A percentile compares a stretch with the other conserved stretches of the same genome.
Conservation (phyloP, 2,797 vertebrate species). For the Ficedula albicollis region DNA sequence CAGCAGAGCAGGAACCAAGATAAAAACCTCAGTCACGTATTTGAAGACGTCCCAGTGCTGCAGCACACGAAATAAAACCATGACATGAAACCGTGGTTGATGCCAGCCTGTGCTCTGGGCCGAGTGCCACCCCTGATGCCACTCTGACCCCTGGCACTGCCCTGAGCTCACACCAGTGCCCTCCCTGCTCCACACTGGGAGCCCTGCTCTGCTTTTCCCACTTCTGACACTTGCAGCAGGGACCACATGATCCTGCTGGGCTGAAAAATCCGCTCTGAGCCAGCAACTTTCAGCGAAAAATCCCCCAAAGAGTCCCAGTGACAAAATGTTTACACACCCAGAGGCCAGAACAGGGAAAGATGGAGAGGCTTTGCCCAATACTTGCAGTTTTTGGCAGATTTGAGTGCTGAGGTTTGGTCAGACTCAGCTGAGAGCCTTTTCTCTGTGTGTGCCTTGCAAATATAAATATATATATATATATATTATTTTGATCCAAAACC, state of each 20-base stretch:
- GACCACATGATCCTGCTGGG: background rate
- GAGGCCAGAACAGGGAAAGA: background rate
- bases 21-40: conserved; percentile 94
- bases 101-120: background rate
- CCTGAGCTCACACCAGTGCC: background rate
- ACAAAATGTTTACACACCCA: background rate
- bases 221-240: background rate
- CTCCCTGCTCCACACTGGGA: background rate
- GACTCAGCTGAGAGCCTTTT: background rate
- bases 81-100: fast-evolving
- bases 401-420: fast-evolving
- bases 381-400: background rate
- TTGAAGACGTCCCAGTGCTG: conserved; percentile 98
- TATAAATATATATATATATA: background rate
- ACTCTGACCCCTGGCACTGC: background rate
- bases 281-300: background rate
- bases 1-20: conserved; percentile 93
- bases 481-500: background rate
- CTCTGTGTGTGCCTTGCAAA: background rate
- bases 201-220: background rate
- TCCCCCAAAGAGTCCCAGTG: background rate
- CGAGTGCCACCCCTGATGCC: background rate
- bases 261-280: background rate
- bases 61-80: fast-evolving
- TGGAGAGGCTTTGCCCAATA: background rate